Percentiles rank a stretch among this genome's conserved stretches.
These are phyloP conservation scores for Ambastaia sidthimunki DNA, from an alignment of 2,797 vertebrate genomes.

Conservation along the genomic window DNA sequence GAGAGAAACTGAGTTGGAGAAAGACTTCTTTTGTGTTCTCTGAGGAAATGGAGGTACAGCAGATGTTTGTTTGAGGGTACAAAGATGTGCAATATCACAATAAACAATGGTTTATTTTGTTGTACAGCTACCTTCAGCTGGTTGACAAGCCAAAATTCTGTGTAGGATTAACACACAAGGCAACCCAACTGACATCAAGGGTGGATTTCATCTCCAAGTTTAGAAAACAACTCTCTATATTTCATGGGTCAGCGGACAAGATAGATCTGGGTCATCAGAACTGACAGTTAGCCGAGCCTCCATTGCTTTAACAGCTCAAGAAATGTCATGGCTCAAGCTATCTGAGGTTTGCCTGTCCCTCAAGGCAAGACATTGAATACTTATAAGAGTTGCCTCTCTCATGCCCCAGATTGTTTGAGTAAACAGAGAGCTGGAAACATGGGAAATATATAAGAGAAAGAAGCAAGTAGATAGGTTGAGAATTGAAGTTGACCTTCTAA, in stretches of 20 bases:
- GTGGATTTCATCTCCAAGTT: conserved; percentile 18
- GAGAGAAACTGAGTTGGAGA: background rate
- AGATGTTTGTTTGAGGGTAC: conserved; percentile 19
- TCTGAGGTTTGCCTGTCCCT: conserved; percentile 43
- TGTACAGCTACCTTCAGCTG: background rate
- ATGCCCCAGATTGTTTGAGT: conserved; percentile 53
- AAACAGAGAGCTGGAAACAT: conserved; percentile 31
- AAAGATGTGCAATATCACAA: conserved; percentile 1
- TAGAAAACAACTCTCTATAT: conserved; percentile 28
- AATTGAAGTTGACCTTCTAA: conserved; percentile 39
- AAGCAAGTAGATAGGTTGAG: conserved; percentile 22
- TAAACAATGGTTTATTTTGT: conserved; percentile 14
- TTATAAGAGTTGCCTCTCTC: conserved; percentile 44
- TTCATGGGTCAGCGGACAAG: conserved; percentile 41
- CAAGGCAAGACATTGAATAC: conserved; percentile 34
- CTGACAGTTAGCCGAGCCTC: conserved; percentile 47
- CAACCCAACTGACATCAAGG: background rate
- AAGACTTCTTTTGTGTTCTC: conserved; percentile 18
- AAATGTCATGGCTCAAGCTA: conserved; percentile 49
- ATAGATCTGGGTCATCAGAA: conserved; percentile 43
- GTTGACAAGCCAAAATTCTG: background rate
- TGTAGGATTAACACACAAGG: conserved; percentile 9
- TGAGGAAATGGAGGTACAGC: background rate
- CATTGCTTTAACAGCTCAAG: conserved; percentile 49
- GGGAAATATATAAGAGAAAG: conserved; percentile 33